Conservation (phyloP, 2,888 invertebrate species). For the Sycophila texana region DNA sequence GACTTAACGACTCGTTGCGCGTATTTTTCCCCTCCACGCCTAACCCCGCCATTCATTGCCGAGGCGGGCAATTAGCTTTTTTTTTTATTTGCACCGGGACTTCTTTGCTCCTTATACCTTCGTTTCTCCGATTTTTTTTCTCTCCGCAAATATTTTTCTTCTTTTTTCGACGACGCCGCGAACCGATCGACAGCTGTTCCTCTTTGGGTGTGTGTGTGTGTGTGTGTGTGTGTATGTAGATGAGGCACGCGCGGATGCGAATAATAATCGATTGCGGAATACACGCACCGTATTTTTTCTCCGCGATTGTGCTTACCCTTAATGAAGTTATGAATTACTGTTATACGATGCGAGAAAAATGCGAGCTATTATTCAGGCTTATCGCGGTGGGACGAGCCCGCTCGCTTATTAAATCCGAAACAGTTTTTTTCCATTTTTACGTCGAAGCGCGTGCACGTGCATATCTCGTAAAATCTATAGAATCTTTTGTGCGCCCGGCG, state of each 20-base stretch:
- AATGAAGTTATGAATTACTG: conserved; percentile 42
- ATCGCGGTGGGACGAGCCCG: conserved; percentile 4
- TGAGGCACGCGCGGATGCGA: conserved; percentile 5
- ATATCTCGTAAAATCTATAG: no score
- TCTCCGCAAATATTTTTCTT: not conserved
- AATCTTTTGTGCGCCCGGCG: no score
- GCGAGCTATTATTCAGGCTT: not conserved
- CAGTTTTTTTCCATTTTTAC: not conserved
- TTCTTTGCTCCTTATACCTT: not conserved
- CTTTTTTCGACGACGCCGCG: not conserved
- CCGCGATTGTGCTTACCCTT: conserved; percentile 15
- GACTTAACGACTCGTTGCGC: conserved; percentile 50
- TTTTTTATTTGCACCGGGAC: conserved; percentile 29
- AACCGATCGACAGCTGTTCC: conserved; percentile 8
- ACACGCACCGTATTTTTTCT: conserved; percentile 22
- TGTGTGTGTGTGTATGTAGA: conserved; percentile 15
- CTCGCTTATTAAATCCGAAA: not conserved
- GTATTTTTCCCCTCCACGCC: conserved; percentile 13
- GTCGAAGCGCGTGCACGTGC: not conserved
- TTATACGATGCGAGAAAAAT: conserved; percentile 28
- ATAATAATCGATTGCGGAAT: conserved; percentile 45
- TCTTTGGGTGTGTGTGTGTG: conserved; percentile 19
- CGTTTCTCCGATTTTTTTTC: conserved; percentile 11
- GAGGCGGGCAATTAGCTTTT: conserved; percentile 46
- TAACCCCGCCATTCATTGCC: conserved; percentile 34